These are phyloP conservation scores for Microhierax caerulescens DNA, from an alignment of 2,797 vertebrate species.

Conservation along the genomic window DNA sequence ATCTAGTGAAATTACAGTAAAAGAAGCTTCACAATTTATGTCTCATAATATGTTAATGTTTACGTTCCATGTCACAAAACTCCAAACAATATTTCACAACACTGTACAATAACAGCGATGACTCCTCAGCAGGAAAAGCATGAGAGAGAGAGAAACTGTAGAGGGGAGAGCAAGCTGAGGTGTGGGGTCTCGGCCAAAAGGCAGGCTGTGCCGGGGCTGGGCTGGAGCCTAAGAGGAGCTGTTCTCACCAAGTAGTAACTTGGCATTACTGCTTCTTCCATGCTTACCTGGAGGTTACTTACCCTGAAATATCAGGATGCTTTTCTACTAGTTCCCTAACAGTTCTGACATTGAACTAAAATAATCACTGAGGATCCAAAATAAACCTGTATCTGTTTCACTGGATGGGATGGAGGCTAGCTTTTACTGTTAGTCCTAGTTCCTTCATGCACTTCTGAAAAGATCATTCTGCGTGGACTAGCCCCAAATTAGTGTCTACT, in stretches of 20 bases:
- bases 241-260: rapidly evolving
- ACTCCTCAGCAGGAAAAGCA: neutral
- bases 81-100: neutral
- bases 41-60: neutral
- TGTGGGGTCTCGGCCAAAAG: neutral
- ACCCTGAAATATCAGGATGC: neutral
- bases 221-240: neutral
- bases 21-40: neutral
- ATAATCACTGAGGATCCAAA: neutral
- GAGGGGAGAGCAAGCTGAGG: neutral
- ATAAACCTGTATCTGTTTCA: neutral
- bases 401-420: neutral
- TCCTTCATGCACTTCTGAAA: neutral
- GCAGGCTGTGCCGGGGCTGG: neutral
- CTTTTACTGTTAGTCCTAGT: neutral
- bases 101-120: rapidly evolving
- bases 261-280: neutral
- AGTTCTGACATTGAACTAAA: neutral
- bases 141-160: neutral
- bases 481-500: neutral
- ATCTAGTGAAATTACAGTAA: neutral
- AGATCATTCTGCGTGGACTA: rapidly evolving
- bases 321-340: neutral
- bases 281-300: neutral
- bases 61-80: neutral